phyloP scores from a whole-genome alignment of 1,140 invertebrate genomes.

The Solenopsis fugax region DNA sequence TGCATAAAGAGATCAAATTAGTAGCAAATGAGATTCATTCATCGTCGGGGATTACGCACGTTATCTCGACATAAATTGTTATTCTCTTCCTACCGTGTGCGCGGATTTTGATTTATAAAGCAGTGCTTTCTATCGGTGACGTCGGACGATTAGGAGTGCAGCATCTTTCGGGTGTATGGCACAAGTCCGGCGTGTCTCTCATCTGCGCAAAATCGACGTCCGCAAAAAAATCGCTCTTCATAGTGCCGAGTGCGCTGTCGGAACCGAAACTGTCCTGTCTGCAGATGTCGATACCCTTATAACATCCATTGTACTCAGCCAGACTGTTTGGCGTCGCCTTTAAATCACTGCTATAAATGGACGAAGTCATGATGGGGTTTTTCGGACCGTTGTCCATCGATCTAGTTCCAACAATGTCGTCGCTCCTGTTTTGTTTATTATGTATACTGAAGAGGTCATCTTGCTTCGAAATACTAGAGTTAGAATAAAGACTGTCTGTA shows the following conservation, averaged over 20 bases:
- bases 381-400: conserved; percentile 27
- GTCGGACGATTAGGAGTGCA: conserved; percentile 79
- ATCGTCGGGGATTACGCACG: conserved; percentile 38
- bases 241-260: conserved; percentile 85
- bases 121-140: conserved; percentile 84
- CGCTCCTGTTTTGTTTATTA: conserved; percentile 47
- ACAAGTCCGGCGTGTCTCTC: conserved; percentile 80
- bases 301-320: conserved; percentile 77
- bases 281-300: conserved; percentile 78
- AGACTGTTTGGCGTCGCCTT: conserved; percentile 63
- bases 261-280: conserved; percentile 84
- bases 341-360: conserved; percentile 66
- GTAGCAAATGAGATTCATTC: conserved; percentile 60
- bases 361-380: conserved; percentile 44
- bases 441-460: conserved; percentile 48
- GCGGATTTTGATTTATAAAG: conserved; percentile 79
- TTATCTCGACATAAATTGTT: conserved; percentile 50
- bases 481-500: conserved; percentile 70
- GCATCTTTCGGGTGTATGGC: conserved; percentile 80
- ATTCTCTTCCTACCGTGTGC: neutral
- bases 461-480: conserved; percentile 66
- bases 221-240: conserved; percentile 85
- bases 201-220: conserved; percentile 83
- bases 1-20: conserved; percentile 69
- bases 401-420: conserved; percentile 11